Base-by-base conservation (phyloP, 2,113 vertebrate genomes). In the Peromyscus polionotus region DNA sequence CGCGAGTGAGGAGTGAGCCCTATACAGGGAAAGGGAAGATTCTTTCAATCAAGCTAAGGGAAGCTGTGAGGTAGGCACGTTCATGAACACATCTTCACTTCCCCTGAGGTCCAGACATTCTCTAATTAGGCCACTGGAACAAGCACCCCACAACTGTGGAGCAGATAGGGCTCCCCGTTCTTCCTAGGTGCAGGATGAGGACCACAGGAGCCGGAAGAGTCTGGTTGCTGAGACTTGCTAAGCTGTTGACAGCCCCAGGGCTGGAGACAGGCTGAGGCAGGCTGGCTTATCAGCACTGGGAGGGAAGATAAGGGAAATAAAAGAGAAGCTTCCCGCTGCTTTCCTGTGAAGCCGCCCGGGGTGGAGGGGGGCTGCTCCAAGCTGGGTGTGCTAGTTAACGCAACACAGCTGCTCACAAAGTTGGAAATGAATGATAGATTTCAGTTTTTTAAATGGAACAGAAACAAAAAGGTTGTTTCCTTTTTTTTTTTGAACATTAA, bases 381-480 rank as follows among this genome's bases (percentile, higher is more conserved):
- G 93, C 91, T 68, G 70, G 11, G 7, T 17, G 31, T 85, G 91
- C 92, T 87, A 63, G 95, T 97, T 90, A 96, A 95, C 96, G 76
- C 93, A 90, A 63, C 75, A 80, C 93, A 97, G 97, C 96, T 94
- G 96, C 94, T 96, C 93, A 96, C 57, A 87, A 97, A 87, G 97
- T 96, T 98, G 95, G 94, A 97, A 93, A 90, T 76, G 88, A 97
- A 96, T 88, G 84, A 92, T 67, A 88, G 73, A 93, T 90, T 97
- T 97, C 72, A 91, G 81, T 93, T 92, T 89, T 96, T 59, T 65
- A 96, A 96, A 97, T 61, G 94, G 89, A 93, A 96, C 33, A 85
- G n/a, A 87, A 96, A 97, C 95, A 93, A 98, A 97, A 98, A 92
- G 65, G 28, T 31, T 31, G 57, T 59, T 16, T 16, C 4, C 14